These are phyloP conservation scores for Thunnus maccoyii DNA, from an alignment of 2,113 vertebrate species.

Conservation along the genomic window DNA sequence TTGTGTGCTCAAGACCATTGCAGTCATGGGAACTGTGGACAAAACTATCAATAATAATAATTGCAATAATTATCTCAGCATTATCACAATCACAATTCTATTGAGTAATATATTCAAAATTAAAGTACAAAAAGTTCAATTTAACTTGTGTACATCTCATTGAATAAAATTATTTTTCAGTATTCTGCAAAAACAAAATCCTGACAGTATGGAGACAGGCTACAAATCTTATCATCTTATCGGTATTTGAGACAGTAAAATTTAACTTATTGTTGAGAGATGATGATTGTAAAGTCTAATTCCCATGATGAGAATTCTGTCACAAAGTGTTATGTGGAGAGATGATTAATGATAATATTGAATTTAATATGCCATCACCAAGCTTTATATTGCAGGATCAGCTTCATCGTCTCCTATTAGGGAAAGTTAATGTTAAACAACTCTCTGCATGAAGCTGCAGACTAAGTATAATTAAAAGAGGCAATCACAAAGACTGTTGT, in stretches of 20 bases:
- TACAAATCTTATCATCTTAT: neutral
- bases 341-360: neutral
- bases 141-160: too few relatives aligned
- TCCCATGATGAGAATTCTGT: neutral
- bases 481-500: conserved; percentile 9
- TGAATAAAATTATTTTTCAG: neutral
- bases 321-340: neutral
- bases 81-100: neutral
- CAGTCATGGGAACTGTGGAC: neutral
- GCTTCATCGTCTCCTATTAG: neutral
- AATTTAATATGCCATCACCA: neutral
- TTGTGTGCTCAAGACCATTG: neutral
- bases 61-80: neutral
- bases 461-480: conserved; percentile 20
- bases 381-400: neutral
- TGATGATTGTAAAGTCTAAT: too few relatives aligned
- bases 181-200: neutral
- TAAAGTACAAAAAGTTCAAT: neutral
- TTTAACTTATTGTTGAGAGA: too few relatives aligned
- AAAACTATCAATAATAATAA: neutral
- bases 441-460: neutral
- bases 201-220: too few relatives aligned
- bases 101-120: neutral
- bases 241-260: neutral
- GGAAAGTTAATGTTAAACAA: neutral